A percentile compares a stretch with the other conserved stretches of the same genome.
These are phyloP conservation scores for Microcebus lehilahytsara DNA, from an alignment of 2,113 vertebrate species.

Conservation along the genomic window DNA sequence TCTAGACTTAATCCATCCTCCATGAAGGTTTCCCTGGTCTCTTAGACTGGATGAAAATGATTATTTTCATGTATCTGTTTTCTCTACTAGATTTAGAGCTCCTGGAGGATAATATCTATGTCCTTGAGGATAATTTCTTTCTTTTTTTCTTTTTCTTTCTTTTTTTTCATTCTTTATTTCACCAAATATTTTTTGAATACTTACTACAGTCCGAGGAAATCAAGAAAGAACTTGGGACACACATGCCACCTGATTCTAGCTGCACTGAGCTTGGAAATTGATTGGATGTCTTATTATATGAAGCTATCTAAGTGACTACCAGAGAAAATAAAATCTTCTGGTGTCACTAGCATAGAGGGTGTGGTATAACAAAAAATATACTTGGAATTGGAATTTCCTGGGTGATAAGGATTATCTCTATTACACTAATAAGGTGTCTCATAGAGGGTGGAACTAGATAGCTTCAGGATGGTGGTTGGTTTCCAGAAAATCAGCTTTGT, in stretches of 20 bases:
- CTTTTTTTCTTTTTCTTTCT: not conserved
- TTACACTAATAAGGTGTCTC: not conserved
- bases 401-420: not conserved
- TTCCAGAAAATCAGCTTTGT: not conserved
- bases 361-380: not conserved
- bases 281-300: not conserved
- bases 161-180: not conserved
- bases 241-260: not conserved
- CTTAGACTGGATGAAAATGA: not conserved
- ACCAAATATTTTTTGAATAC: not conserved
- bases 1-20: not conserved
- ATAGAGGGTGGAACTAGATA: not conserved
- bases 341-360: conserved; percentile 3
- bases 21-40: not conserved
- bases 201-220: not conserved
- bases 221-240: not conserved
- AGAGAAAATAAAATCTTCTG: conserved; percentile 29
- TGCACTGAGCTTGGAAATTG: not conserved
- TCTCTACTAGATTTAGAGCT: not conserved
- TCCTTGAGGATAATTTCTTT: not conserved
- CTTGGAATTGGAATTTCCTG: not conserved
- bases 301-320: not conserved
- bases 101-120: not conserved
- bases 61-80: not conserved
- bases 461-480: not conserved